phyloP scores from a whole-genome alignment of 2,797 vertebrate species.

The Intellagama lesueurii region DNA sequence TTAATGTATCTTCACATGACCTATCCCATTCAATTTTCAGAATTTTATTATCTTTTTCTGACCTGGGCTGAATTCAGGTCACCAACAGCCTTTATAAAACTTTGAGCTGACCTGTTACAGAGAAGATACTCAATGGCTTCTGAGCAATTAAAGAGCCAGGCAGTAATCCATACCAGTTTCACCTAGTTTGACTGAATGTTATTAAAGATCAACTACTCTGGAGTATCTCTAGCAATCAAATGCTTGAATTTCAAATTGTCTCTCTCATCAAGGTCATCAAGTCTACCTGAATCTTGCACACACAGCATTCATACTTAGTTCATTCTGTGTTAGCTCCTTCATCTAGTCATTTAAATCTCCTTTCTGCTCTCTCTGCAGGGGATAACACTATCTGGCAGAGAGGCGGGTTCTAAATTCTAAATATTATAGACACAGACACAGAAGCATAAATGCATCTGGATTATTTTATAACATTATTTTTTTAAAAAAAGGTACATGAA shows the following conservation, averaged over 20 bases:
- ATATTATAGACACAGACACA: constrained; percentile 63
- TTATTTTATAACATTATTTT: constrained; percentile 42
- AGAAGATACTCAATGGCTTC: neutral
- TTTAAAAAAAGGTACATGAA: constrained; percentile 52
- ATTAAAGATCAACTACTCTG: constrained; percentile 26
- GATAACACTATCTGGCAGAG: constrained; percentile 74
- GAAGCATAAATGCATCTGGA: constrained; percentile 39
- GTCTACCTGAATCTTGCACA: constrained; percentile 73
- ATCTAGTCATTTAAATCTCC: constrained; percentile 80
- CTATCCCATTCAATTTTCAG: neutral
- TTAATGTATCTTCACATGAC: neutral
- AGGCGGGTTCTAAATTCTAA: constrained; percentile 67
- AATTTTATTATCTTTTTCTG: neutral
- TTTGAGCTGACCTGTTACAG: neutral
- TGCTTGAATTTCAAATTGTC: constrained; percentile 70
- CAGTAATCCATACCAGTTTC: neutral
- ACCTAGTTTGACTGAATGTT: constrained; percentile 33
- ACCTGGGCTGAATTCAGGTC: neutral
- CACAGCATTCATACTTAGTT: constrained; percentile 67
- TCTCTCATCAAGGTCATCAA: constrained; percentile 71
- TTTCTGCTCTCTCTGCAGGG: constrained; percentile 80
- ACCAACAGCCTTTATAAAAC: neutral
- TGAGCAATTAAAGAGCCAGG: neutral
- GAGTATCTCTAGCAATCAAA: constrained; percentile 74
- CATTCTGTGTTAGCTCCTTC: constrained; percentile 68